phyloP scores from a whole-genome alignment of 2,888 invertebrate genomes.

The Eristalis tenax region DNA sequence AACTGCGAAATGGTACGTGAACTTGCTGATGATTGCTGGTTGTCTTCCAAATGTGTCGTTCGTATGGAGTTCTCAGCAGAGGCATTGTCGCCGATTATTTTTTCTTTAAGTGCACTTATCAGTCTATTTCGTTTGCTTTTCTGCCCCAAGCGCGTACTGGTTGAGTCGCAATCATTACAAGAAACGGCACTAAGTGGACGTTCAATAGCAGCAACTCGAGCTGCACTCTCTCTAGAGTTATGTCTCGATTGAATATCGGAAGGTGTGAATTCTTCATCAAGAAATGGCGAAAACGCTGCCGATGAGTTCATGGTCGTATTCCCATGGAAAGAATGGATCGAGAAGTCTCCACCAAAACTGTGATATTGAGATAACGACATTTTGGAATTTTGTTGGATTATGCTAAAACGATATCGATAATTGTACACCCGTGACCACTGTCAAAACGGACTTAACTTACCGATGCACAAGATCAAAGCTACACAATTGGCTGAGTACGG shows the following conservation, averaged over 20 bases:
- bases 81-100: slow-evolving; percentile 20
- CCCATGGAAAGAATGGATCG: slow-evolving; percentile 32
- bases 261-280: slow-evolving; percentile 10
- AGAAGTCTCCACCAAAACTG: slow-evolving; percentile 31
- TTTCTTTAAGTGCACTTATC: slow-evolving; percentile 15
- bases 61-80: background rate
- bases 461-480: background rate
- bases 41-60: background rate
- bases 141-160: background rate
- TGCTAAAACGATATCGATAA: background rate
- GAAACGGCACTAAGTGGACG: background rate
- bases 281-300: background rate
- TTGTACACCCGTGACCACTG: background rate
- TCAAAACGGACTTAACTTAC: background rate
- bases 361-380: slow-evolving; percentile 41
- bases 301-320: background rate
- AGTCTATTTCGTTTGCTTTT: background rate
- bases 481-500: background rate
- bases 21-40: slow-evolving; percentile 3
- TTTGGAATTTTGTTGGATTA: slow-evolving; percentile 15
- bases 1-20: slow-evolving; percentile 13
- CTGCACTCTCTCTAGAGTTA: background rate
- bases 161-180: background rate
- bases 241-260: background rate
- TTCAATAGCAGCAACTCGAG: background rate